phyloP scores from a whole-genome alignment of 2,113 vertebrate species.

The Anhinga rufa region DNA sequence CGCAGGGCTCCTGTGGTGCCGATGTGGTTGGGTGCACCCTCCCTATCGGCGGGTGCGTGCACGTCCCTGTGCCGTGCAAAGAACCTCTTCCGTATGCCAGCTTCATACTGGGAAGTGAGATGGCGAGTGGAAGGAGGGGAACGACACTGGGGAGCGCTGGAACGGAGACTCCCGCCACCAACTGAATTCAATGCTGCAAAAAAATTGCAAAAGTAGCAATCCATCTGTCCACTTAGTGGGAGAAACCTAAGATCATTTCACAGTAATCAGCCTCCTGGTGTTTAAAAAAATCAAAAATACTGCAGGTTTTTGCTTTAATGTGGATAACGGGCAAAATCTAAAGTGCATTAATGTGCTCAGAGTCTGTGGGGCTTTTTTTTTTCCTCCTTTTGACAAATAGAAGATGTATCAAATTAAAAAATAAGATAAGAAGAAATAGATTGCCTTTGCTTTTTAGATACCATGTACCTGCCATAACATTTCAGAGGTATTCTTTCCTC shows the following conservation, averaged over 20 bases:
- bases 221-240: constrained; percentile 61
- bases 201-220: constrained; percentile 24
- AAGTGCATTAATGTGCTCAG: neutral
- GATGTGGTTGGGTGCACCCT: fast-evolving
- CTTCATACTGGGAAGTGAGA: neutral
- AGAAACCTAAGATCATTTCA: constrained; percentile 34
- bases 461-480: neutral
- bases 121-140: neutral
- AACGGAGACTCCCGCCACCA: neutral
- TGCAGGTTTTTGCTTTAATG: neutral
- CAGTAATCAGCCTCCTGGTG: constrained; percentile 26
- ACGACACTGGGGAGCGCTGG: neutral
- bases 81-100: neutral
- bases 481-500: neutral
- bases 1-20: fast-evolving
- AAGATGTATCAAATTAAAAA: neutral
- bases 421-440: neutral
- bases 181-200: neutral
- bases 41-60: fast-evolving
- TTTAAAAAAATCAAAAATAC: neutral
- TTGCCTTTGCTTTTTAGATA: neutral
- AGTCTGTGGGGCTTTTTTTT: neutral
- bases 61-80: fast-evolving
- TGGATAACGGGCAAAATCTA: neutral
- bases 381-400: neutral